These are phyloP conservation scores for Eupeodes latifasciatus DNA, from an alignment of 2,888 invertebrate species.

Conservation along the genomic window DNA sequence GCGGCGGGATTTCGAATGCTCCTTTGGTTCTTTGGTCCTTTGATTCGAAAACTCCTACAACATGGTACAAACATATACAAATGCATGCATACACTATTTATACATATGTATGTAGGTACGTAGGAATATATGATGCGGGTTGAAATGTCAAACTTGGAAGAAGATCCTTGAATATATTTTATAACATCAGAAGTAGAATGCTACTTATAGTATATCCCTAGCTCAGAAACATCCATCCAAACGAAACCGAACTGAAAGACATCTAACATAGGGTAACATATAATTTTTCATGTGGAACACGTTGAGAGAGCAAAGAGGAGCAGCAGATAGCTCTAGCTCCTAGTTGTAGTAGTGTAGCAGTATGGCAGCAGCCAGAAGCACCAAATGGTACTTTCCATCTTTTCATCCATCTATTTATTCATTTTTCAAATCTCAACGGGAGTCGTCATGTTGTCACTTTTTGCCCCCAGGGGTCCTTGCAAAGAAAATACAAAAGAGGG, in stretches of 20 bases:
- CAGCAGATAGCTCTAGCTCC: neutral
- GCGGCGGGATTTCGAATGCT: conserved; percentile 39
- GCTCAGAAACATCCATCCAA: conserved; percentile 18
- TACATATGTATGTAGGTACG: neutral
- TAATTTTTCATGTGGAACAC: conserved; percentile 54
- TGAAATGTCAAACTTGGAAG: conserved; percentile 50
- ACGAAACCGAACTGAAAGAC: conserved; percentile 13
- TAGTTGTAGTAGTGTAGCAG: neutral
- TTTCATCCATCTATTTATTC: conserved; percentile 66
- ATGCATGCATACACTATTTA: no score
- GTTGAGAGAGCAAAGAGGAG: conserved; percentile 48
- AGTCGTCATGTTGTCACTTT: conserved; percentile 66
- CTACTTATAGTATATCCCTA: conserved; percentile 29
- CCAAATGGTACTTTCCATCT: conserved; percentile 67
- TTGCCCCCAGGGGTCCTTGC: conserved; percentile 56
- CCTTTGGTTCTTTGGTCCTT: neutral
- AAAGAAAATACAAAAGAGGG: conserved; percentile 57
- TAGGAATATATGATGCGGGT: conserved; percentile 2
- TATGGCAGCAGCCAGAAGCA: conserved; percentile 38
- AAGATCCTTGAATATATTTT: conserved; percentile 41
- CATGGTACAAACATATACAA: neutral
- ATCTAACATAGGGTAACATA: conserved; percentile 33
- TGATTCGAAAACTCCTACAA: conserved; percentile 10
- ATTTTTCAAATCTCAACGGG: conserved; percentile 67
- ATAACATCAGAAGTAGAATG: conserved; percentile 34